Base-by-base conservation (phyloP, 2,113 vertebrate species). In the Podilymbus podiceps region DNA sequence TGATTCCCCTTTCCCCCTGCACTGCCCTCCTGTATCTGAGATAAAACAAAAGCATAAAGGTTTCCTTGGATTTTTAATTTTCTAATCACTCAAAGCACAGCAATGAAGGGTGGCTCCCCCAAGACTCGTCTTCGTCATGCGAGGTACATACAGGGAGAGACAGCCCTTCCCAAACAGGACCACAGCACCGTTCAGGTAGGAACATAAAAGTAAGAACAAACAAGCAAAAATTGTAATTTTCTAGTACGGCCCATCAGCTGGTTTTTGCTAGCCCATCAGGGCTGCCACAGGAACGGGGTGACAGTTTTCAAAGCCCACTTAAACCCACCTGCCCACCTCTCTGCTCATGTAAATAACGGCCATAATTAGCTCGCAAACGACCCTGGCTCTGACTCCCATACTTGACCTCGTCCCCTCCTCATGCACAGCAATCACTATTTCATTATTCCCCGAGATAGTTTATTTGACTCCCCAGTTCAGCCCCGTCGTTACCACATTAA, bases 121-220 rank as follows among this genome's bases (percentile, higher is more conserved):
- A 46, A 30, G 6, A 21, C 25, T 8, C 23, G 22, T 23, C n/a
- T 66, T 49, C 7, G 1, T 38, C 6, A 2, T 9, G 13, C 1
- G 2, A 63, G 5, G 49, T 35, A 13, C 4, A 0, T 5, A 31
- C 20, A 28, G 35, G 53, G 27, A 55, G 22, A 72, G 30, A 30
- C 3, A 3, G n/a, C 42, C 42, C 69, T 69, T 71, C 71, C 69
- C 56, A 8, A 56, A 71, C 9, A 4, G 55, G 64, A 11, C 25
- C 42, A 55, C 16, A 31, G 42, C 49, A 69, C 4, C 0, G 9
- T 15, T 27, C 20, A 15, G 49, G 55, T 6, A 23, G 42, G 49
- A 49, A 77, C 12, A 35, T 10, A 64, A 72, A 71, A 27, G 16
- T 11, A n/a, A 53, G 46, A 72, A 42, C 28, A 81, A 56, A 11